Percentiles rank a stretch among this genome's conserved stretches.
These are phyloP conservation scores for Allygus modestus DNA, from an alignment of 2,888 invertebrate genomes.

Conservation along the genomic window DNA sequence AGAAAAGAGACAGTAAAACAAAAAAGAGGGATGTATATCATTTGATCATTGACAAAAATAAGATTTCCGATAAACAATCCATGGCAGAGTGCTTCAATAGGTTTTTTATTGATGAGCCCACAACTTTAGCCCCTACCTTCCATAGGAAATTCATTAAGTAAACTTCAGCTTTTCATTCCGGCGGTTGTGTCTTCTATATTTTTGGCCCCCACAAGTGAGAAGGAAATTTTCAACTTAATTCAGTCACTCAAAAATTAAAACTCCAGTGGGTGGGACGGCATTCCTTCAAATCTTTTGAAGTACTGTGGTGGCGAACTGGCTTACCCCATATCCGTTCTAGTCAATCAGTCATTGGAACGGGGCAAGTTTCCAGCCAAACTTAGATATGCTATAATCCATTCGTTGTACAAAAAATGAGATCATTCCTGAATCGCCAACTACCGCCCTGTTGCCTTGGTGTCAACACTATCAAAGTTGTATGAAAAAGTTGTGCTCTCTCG, in stretches of 20 bases:
- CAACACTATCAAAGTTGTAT: constrained; percentile 26
- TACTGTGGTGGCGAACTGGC: not conserved
- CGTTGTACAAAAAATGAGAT: constrained; percentile 11
- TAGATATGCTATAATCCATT: constrained; percentile 28
- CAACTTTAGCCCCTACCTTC: not conserved
- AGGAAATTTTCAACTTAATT: not conserved
- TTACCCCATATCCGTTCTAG: not conserved
- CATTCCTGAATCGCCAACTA: constrained; percentile 14
- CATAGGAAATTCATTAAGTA: not conserved
- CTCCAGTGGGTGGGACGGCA: not conserved
- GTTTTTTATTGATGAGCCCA: constrained; percentile 2
- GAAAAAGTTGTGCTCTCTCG: constrained; percentile 18
- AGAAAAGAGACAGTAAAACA: constrained; percentile 31
- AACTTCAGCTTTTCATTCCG: not conserved
- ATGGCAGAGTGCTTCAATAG: constrained; percentile 18
- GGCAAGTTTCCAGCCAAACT: constrained; percentile 9
- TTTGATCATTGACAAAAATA: not conserved
- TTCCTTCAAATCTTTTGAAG: constrained; percentile 7
- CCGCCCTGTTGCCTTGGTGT: constrained; percentile 13
- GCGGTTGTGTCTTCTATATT: not conserved
- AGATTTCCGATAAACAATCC: constrained; percentile 7
- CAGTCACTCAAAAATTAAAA: constrained; percentile 23
- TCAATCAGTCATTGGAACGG: not conserved
- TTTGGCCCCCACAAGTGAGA: not conserved
- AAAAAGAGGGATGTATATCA: not conserved